A percentile compares a stretch with the other conserved stretches of the same genome.
Conservation (phyloP, 23 tunicate species). For the Oikopleura dioica region DNA sequence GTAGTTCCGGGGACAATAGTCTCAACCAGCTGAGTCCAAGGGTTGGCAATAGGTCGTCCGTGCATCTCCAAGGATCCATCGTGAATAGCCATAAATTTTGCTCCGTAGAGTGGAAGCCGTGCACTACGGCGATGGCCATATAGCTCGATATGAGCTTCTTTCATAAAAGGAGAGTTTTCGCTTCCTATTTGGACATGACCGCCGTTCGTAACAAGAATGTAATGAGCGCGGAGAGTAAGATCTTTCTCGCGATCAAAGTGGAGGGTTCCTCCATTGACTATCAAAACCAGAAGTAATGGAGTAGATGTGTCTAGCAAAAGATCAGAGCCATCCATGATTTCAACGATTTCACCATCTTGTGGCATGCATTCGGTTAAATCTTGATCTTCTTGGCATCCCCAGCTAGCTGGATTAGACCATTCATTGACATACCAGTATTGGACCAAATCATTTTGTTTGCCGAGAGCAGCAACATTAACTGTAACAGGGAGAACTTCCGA, state of each 20-base stretch:
- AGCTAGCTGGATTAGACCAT: not conserved
- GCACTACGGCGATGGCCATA: conserved; percentile 45
- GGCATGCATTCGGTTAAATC: conserved; percentile 11
- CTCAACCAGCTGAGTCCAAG: conserved; percentile 30
- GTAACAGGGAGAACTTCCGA: not conserved
- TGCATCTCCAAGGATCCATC: conserved; percentile 72
- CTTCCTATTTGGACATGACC: conserved; percentile 82
- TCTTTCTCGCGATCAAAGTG: conserved; percentile 38
- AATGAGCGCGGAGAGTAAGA: conserved; percentile 33
- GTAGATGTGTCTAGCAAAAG: not conserved
- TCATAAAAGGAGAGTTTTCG: conserved; percentile 32
- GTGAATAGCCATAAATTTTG: conserved; percentile 60
- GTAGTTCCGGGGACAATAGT: conserved; percentile 35
- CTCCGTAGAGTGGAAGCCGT: conserved; percentile 77
- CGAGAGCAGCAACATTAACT: not conserved
- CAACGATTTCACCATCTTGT: not conserved
- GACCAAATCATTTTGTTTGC: not conserved
- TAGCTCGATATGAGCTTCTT: conserved; percentile 34
- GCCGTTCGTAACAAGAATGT: conserved; percentile 40
- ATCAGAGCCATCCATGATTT: not conserved
- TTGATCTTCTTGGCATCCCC: not conserved
- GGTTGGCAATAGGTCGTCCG: conserved; percentile 29
- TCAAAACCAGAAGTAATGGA: conserved; percentile 6
- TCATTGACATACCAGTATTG: not conserved
- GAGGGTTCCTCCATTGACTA: conserved; percentile 58